A percentile compares a stretch with the other conserved stretches of the same genome.
These are phyloP conservation scores for Brachyptera risi DNA, from an alignment of 2,888 invertebrate species.

Conservation along the genomic window DNA sequence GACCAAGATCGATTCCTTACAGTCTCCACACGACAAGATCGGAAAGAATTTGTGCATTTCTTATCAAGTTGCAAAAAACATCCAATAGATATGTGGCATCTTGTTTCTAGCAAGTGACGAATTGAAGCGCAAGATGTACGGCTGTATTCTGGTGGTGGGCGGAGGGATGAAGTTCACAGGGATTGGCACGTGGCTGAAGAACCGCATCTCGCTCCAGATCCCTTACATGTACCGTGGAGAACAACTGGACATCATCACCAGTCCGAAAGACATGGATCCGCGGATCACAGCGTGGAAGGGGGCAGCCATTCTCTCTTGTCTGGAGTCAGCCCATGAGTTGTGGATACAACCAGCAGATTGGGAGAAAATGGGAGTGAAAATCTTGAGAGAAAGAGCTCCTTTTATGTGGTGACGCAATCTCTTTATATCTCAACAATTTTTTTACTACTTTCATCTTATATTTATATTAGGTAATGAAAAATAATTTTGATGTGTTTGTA, in stretches of 20 bases:
- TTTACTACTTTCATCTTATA: no score
- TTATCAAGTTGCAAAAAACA: no score
- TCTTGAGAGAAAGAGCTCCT: constrained; percentile 85
- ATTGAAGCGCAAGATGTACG: constrained; percentile 89
- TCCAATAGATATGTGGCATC: no score
- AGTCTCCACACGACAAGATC: no score
- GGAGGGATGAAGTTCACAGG: constrained; percentile 87
- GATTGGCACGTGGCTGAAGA: constrained; percentile 82
- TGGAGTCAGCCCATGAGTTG: constrained; percentile 88
- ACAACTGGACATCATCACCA: constrained; percentile 83
- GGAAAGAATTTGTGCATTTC: no score
- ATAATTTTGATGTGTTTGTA: no score
- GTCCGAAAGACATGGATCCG: constrained; percentile 89
- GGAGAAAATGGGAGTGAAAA: constrained; percentile 77
- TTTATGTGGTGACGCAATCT: constrained; percentile 84
- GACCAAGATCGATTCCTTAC: no score
- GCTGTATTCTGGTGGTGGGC: constrained; percentile 85
- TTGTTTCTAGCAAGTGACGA: constrained; percentile 67
- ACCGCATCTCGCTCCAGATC: constrained; percentile 77
- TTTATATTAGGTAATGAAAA: no score
- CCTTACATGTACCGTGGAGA: constrained; percentile 75
- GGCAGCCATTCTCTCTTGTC: constrained; percentile 85
- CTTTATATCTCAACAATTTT: no score
- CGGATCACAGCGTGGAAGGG: constrained; percentile 92
- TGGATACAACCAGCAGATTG: constrained; percentile 88